These are phyloP conservation scores for Macrosteles quadrilineatus DNA, from an alignment of 1,140 invertebrate species.

Conservation along the genomic window DNA sequence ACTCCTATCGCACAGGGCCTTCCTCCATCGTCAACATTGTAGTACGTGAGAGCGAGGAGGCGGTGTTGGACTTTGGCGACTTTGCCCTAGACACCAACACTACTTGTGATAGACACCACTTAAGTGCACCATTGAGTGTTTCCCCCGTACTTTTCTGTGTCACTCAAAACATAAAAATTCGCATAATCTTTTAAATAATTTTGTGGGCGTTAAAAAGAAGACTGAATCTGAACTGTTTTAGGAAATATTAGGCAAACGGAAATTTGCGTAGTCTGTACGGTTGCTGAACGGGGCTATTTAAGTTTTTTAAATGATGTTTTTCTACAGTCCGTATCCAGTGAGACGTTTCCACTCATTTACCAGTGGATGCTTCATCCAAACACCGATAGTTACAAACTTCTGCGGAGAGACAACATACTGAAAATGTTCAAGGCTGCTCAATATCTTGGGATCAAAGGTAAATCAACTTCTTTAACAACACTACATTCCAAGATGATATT, in stretches of 20 bases:
- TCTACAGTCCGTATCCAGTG: slow-evolving; percentile 58
- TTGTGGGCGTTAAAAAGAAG: not conserved
- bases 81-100: too few relatives aligned
- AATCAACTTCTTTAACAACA: not conserved
- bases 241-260: not conserved
- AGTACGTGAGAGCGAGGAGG: too few relatives aligned
- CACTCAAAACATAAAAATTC: not conserved
- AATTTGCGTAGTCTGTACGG: slow-evolving; percentile 6
- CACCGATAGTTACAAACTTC: slow-evolving; percentile 56
- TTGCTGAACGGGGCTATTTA: not conserved
- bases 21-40: too few relatives aligned
- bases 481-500: too few relatives aligned
- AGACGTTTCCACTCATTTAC: slow-evolving; percentile 66
- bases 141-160: too few relatives aligned
- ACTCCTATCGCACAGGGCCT: too few relatives aligned
- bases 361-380: slow-evolving; percentile 69
- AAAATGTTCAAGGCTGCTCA: slow-evolving; percentile 67
- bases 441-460: slow-evolving; percentile 63
- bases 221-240: not conserved
- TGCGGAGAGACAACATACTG: slow-evolving; percentile 64
- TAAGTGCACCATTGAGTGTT: too few relatives aligned
- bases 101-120: too few relatives aligned
- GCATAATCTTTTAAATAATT: slow-evolving; percentile 16
- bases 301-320: too few relatives aligned
- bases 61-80: too few relatives aligned